Percentiles rank a stretch among this genome's conserved stretches.
Evolutionary conservation across 2,113 vertebrate species (phyloP).

Genomic region (Podiceps cristatus): DNA sequence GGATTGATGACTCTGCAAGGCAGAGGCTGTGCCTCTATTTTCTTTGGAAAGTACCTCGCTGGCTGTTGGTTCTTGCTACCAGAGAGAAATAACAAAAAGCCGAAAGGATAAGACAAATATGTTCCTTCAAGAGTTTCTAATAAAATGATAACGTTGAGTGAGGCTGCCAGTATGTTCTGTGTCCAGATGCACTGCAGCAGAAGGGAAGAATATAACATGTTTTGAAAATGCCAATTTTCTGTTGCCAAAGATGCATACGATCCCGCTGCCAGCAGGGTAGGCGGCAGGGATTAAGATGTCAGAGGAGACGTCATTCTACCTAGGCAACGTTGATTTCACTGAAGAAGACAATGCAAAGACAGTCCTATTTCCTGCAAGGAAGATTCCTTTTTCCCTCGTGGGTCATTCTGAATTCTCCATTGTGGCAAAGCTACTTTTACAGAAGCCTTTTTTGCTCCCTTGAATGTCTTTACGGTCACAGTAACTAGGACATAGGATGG

Average conservation of each 20-base stretch:
- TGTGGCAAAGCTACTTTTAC: not conserved
- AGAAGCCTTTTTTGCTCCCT: not conserved
- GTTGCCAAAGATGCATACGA: conserved; percentile 23
- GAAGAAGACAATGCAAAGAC: not conserved
- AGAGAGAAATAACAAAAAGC: conserved; percentile 39
- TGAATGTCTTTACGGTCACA: not conserved
- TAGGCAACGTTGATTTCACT: not conserved
- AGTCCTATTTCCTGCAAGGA: not conserved
- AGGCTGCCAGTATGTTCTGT: not conserved
- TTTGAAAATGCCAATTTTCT: conserved; percentile 51
- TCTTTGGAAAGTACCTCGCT: conserved; percentile 14
- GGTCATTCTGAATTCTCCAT: not conserved
- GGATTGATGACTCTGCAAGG: not conserved
- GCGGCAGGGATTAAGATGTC: conserved; percentile 10
- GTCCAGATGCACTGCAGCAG: conserved; percentile 33
- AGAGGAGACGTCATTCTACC: not conserved
- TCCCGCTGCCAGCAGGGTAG: not conserved
- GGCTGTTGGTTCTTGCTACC: conserved; percentile 37
- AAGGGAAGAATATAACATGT: conserved; percentile 43
- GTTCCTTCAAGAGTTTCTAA: conserved; percentile 37
- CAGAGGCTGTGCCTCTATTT: conserved; percentile 24
- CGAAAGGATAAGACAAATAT: conserved; percentile 30
- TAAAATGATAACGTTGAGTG: not conserved
- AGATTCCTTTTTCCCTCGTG: not conserved
- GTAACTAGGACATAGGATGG: not conserved